Base-by-base conservation (phyloP, 2,888 invertebrate genomes). In the Parochlus steinenii region DNA sequence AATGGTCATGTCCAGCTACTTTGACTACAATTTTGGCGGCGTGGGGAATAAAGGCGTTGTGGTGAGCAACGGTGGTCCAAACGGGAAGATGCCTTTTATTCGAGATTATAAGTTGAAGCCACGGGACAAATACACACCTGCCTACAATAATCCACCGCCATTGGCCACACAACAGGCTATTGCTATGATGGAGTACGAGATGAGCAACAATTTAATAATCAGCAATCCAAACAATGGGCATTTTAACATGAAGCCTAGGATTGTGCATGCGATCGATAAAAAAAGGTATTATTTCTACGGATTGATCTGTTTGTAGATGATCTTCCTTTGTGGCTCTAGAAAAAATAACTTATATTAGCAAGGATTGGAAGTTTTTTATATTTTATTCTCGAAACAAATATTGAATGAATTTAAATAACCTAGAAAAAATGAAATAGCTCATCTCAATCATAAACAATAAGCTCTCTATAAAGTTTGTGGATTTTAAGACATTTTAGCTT, bases 111-210 rank as follows among this genome's bases (percentile, higher is more conserved):
- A 34, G 11, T 7, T 22, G 20, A 34, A 34, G n/a, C 28, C 27
- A 22, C 34, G 34, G 14, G 34, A 34, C 17, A 34, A 34, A 28
- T 34, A 28, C 19, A 17, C 33, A 7, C 18, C 26, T 18, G 25
- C 33, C 7, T 4, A 7, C 7, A 25, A 33, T 20, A 34, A 28
- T 26, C 10, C 19, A 14, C 28, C 34, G 20, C 28, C 34, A 17
- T 26, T 34, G 22, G 34, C 34, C n/a, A 28, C 34, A 18, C 34
- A 34, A 20, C 34, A 34, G 29, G 34, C 34, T 12, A 27, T 34
- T 11, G 34, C 34, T 22, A 28, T 34, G 34, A 34, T 34, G 34
- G 34, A 34, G 11, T 34, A 34, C 29, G 34, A 34, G 11, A 22
- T 36, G 30, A 30, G 30, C 20, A 36, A 36, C 30, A 27, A 36